phyloP scores from a whole-genome alignment of 2,888 invertebrate genomes.

The Polymixis flavicincta region DNA sequence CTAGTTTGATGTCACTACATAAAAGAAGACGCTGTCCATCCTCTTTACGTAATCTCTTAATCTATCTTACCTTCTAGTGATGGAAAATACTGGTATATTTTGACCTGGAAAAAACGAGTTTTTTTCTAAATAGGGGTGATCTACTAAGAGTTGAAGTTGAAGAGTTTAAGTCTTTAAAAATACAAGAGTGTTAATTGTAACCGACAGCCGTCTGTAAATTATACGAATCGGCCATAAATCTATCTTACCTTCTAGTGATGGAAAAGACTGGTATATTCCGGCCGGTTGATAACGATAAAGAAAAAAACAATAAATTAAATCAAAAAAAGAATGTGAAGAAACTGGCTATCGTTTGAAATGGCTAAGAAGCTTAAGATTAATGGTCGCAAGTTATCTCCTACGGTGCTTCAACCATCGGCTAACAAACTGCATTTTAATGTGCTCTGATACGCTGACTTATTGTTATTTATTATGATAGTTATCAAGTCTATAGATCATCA shows the following conservation, averaged over 20 bases:
- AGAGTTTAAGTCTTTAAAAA: too few species aligned
- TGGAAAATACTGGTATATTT: too few species aligned
- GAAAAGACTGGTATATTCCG: neutral
- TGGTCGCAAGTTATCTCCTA: conserved; percentile 7
- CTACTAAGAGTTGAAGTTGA: too few species aligned
- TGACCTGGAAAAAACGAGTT: too few species aligned
- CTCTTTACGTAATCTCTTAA: neutral
- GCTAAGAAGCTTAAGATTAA: conserved; percentile 26
- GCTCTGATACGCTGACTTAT: conserved; percentile 41
- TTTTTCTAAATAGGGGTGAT: too few species aligned
- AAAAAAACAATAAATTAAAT: neutral
- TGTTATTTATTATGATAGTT: conserved; percentile 34
- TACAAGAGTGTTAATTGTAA: too few species aligned
- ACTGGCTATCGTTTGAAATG: conserved; percentile 5
- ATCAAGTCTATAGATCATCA: conserved; percentile 8
- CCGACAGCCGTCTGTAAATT: too few species aligned
- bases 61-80: too few species aligned
- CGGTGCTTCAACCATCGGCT: conserved; percentile 14
- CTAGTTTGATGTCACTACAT: neutral
- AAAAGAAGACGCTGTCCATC: neutral
- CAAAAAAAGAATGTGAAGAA: conserved; percentile 3
- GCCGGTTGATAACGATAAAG: neutral
- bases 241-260: neutral
- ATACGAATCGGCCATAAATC: too few species aligned
- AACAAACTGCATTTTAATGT: conserved; percentile 49